phyloP scores from a whole-genome alignment of 2,797 vertebrate genomes.

The Diplodus sargus region DNA sequence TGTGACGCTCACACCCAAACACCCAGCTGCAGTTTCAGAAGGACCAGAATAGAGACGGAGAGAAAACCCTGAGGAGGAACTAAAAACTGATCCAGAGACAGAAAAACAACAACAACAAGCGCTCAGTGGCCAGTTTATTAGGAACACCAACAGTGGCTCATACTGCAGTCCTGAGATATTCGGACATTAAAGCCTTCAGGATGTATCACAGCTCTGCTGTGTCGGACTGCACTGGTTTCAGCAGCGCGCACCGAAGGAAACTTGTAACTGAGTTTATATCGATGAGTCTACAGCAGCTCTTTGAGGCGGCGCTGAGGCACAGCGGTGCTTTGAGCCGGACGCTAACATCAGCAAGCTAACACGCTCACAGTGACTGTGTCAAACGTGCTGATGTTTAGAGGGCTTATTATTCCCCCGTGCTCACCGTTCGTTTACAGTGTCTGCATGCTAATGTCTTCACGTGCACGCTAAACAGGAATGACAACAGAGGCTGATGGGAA shows the following conservation, averaged over 20 bases:
- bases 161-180: neutral
- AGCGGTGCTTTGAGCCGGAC: neutral
- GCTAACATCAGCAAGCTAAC: neutral
- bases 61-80: conserved; percentile 5
- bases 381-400: neutral
- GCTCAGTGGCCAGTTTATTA: neutral
- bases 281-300: too few relatives aligned
- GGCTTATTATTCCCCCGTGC: too few relatives aligned
- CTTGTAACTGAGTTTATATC: too few relatives aligned
- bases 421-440: neutral
- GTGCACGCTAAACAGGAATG: neutral
- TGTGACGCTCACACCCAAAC: conserved; percentile 48
- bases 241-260: too few relatives aligned
- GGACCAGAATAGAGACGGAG: conserved; percentile 22
- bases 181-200: too few relatives aligned
- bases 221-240: neutral
- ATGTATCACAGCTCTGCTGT: neutral
- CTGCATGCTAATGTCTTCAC: neutral
- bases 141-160: too few relatives aligned
- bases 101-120: neutral
- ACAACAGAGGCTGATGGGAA: neutral
- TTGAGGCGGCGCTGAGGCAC: neutral
- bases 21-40: conserved; percentile 58
- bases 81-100: conserved; percentile 3
- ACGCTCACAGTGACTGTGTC: neutral